Percentiles rank a stretch among this genome's conserved stretches.
These are phyloP conservation scores for Mamestra configurata DNA, from an alignment of 1,140 invertebrate species.

Conservation along the genomic window DNA sequence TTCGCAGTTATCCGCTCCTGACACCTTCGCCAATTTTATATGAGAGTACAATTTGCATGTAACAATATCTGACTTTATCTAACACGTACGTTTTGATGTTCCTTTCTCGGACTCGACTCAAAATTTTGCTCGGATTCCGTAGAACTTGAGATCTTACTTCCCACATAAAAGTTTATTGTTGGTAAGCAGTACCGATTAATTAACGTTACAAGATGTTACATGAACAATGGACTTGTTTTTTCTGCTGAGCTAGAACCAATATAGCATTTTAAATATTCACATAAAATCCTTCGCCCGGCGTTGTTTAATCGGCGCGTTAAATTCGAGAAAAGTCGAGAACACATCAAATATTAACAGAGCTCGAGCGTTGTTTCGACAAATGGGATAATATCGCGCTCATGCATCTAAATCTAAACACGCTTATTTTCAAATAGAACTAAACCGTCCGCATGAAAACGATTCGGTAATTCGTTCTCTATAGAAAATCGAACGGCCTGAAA, in stretches of 20 bases:
- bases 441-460: conserved; percentile 64
- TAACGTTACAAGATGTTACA: conserved; percentile 68
- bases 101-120: conserved; percentile 9
- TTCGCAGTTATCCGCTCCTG: conserved; percentile 52
- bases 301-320: conserved; percentile 87
- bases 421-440: conserved; percentile 73
- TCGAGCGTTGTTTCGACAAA: conserved; percentile 84
- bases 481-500: conserved; percentile 75
- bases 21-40: conserved; percentile 49
- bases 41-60: conserved; percentile 52
- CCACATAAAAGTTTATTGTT: conserved; percentile 44
- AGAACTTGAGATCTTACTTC: conserved; percentile 40
- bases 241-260: conserved; percentile 83
- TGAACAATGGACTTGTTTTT: conserved; percentile 71
- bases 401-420: conserved; percentile 82
- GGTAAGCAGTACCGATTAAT: conserved; percentile 53
- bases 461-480: conserved; percentile 75
- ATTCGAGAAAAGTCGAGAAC: conserved; percentile 87
- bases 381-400: conserved; percentile 84
- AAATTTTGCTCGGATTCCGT: conserved; percentile 12
- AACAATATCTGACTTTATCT: conserved; percentile 27
- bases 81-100: conserved; percentile 19
- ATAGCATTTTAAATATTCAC: conserved; percentile 87
- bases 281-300: conserved; percentile 84
- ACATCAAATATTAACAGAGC: conserved; percentile 86